Base-by-base conservation (phyloP, 2,888 invertebrate genomes). In the Amblyjoppa fuscipennis region DNA sequence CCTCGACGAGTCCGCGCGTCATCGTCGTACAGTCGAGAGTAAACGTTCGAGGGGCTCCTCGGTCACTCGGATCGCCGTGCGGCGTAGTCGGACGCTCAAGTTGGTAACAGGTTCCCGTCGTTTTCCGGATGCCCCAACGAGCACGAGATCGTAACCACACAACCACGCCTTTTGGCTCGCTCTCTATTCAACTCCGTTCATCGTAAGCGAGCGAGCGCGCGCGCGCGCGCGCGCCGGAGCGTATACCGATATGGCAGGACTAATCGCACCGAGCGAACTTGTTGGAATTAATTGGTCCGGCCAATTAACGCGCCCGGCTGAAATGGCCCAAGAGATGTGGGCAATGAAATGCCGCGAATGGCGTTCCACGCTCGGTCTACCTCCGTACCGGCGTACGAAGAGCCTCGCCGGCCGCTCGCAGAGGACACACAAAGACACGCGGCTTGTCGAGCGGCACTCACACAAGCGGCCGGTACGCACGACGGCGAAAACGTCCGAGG, bases 201-300 rank as follows among this genome's bases (percentile, higher is more conserved):
- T 28, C 34, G 45, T 49, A 51, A 45, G 77, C 38, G 45, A 16
- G 13, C 41, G 9, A 28, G 11, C 69, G 49, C 69, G 73, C 80
- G 51, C 70, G 11, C 69, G 49, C 69, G 73, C 80, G 51, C 70
- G 71, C 34, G 38, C 51, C 66, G 68, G 68, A 66, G 53, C 45
- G 74, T 25, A 75, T 74, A 83, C 81, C 81, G 80, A 85, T 85
- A 85, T 83, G 81, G 82, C 86, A 84, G 89, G 91, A 90, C 92
- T 93, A 93, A 93, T 93, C 93, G 91, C 91, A 91, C 89, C 90
- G 90, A 90, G 91, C 91, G 91, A 93, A 92, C 93, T 93, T 93
- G 93, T 93, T 92, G 93, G 93, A 93, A 94, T 93, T 94, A 94
- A 93, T 93, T 94, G 93, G 92, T 93, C 91, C 91, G 91, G 91